phyloP scores from a whole-genome alignment of 2,888 invertebrate genomes.

The Graphium colonna region DNA sequence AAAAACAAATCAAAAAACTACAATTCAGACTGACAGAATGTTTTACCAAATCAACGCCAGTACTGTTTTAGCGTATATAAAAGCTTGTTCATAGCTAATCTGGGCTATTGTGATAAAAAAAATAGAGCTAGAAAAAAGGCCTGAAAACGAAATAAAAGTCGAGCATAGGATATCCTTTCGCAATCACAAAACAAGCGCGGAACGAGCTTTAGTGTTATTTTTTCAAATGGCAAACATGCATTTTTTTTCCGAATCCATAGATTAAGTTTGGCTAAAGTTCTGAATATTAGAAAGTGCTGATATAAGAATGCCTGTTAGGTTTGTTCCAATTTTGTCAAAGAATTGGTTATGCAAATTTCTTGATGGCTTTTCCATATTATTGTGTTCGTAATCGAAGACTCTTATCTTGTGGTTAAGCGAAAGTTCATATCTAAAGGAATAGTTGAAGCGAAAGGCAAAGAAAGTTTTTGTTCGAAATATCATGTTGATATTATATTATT shows the following conservation, averaged over 20 bases:
- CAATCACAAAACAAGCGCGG: neutral
- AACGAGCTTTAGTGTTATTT: neutral
- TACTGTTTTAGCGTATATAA: neutral
- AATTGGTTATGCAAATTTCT: neutral
- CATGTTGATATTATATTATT: neutral
- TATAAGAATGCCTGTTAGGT: neutral
- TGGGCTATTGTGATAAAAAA: neutral
- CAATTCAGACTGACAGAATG: too few relatives aligned
- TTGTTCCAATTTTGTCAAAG: neutral
- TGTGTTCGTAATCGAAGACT: neutral
- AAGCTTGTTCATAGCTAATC: neutral
- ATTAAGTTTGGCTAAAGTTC: neutral
- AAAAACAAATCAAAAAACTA: too few relatives aligned
- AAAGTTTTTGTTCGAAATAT: neutral
- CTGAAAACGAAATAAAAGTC: neutral
- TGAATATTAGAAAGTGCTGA: neutral
- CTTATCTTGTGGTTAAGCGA: neutral
- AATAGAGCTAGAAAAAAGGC: neutral
- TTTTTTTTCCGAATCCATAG: neutral
- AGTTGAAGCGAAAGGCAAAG: neutral
- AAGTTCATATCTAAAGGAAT: neutral
- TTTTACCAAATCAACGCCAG: too few relatives aligned
- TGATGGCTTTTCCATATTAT: neutral
- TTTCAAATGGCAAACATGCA: neutral
- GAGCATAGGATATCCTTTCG: neutral